Percentiles rank a stretch among this genome's conserved stretches.
phyloP scores from a whole-genome alignment of 2,797 vertebrate species.

The Takifugu ocellatus region DNA sequence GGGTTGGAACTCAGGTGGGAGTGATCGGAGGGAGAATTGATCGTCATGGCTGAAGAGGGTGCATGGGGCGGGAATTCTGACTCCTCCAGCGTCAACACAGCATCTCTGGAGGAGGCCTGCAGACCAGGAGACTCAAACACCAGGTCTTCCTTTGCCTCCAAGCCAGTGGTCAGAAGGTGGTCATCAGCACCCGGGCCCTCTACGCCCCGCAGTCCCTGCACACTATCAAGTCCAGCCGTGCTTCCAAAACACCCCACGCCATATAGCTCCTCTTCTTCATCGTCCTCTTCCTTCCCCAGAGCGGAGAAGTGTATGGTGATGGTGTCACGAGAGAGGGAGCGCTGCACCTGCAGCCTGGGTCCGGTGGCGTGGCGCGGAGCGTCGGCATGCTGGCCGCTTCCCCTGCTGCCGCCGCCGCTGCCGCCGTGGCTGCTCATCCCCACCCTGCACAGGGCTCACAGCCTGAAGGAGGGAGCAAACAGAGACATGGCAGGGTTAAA shows the following conservation, averaged over 20 bases:
- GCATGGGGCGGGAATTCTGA: constrained; percentile 31
- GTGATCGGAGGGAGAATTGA: constrained; percentile 59
- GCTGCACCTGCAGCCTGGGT: constrained; percentile 92
- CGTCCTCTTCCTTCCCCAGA: constrained; percentile 89
- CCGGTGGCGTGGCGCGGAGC: constrained; percentile 76
- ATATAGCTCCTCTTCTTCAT: constrained; percentile 84
- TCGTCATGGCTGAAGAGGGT: constrained; percentile 57
- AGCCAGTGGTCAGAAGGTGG: constrained; percentile 77
- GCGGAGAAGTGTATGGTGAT: constrained; percentile 96
- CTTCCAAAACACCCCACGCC: constrained; percentile 48
- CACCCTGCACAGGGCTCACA: constrained; percentile 76
- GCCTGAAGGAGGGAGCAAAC: constrained; percentile 61
- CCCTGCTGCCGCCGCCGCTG: constrained; percentile 73
- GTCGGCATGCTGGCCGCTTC: constrained; percentile 65
- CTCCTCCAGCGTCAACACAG: constrained; percentile 51
- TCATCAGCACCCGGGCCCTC: constrained; percentile 64
- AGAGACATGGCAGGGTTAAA: background rate
- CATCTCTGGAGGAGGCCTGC: constrained; percentile 63
- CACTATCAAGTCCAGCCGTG: constrained; percentile 11
- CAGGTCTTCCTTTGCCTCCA: constrained; percentile 87
- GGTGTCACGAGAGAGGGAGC: constrained; percentile 89
- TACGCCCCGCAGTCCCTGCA: constrained; percentile 30
- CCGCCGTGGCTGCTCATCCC: constrained; percentile 91
- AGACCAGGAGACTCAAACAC: constrained; percentile 73
- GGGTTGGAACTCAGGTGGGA: constrained; percentile 59